These are phyloP conservation scores for Ferdinandea cuprea DNA, from an alignment of 2,888 invertebrate genomes.

Conservation along the genomic window DNA sequence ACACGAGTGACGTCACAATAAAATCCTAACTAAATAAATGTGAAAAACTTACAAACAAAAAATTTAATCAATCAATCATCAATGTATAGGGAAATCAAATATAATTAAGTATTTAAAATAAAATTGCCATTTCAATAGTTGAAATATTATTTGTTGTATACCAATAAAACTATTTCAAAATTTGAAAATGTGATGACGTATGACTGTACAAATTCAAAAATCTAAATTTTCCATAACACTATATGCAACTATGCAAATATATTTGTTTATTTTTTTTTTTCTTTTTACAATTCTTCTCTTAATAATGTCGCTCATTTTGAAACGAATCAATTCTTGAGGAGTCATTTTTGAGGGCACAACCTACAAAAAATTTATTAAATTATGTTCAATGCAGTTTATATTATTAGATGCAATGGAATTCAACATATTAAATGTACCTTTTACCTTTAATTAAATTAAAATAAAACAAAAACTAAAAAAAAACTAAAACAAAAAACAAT, in stretches of 20 bases:
- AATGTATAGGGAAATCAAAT: conserved; percentile 60
- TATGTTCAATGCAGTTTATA: conserved; percentile 8
- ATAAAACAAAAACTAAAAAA: not conserved
- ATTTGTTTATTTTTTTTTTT: not conserved
- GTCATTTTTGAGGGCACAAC: not conserved
- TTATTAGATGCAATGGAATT: conserved; percentile 49
- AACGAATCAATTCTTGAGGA: not conserved
- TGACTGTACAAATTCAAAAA: conserved; percentile 60
- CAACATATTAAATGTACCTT: conserved; percentile 52
- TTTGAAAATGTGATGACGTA: conserved; percentile 64
- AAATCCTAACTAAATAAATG: conserved; percentile 48
- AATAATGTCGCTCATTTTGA: conserved; percentile 10
- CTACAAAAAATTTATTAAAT: not conserved
- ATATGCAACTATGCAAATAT: not conserved
- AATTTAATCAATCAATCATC: conserved; percentile 59
- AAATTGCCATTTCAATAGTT: conserved; percentile 29
- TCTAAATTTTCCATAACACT: not conserved
- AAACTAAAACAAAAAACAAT: conserved; percentile 17
- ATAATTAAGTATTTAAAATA: conserved; percentile 19
- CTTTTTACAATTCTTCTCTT: not conserved
- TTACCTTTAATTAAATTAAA: conserved; percentile 25
- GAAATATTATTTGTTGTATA: conserved; percentile 15
- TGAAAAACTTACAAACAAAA: conserved; percentile 40
- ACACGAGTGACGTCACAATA: not conserved
- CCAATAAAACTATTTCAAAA: not conserved